These are phyloP conservation scores for Microcebus ravelobensis DNA, from an alignment of 2,113 vertebrate genomes.

Conservation along the genomic window DNA sequence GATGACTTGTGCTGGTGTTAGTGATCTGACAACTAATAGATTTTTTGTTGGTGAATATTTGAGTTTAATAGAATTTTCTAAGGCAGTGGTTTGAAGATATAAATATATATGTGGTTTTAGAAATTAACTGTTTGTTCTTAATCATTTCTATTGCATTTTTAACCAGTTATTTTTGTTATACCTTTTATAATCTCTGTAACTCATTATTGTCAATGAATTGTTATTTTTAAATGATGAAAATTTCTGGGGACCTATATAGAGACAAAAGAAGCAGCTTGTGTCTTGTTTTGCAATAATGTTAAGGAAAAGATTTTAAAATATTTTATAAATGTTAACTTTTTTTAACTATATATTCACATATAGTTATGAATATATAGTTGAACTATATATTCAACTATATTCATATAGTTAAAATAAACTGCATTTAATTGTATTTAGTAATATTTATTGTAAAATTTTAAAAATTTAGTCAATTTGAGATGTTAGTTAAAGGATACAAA, in stretches of 20 bases:
- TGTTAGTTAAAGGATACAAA: background rate
- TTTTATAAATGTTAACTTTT: background rate
- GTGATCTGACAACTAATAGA: background rate
- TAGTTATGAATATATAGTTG: too few relatives aligned
- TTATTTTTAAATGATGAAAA: background rate
- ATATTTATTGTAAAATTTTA: background rate
- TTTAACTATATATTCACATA: background rate
- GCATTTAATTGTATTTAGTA: background rate
- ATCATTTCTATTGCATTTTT: background rate
- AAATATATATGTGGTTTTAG: slow-evolving; percentile 14
- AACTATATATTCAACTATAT: too few relatives aligned
- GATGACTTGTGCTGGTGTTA: background rate
- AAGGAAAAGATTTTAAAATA: background rate
- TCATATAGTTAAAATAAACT: too few relatives aligned
- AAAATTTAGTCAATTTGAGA: background rate
- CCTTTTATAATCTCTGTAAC: slow-evolving; percentile 4
- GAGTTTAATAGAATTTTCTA: background rate
- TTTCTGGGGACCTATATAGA: background rate
- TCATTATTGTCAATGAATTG: background rate
- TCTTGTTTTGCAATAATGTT: slow-evolving; percentile 8
- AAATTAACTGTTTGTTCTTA: slow-evolving; percentile 41
- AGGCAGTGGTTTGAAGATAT: background rate
- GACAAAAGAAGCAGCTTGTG: background rate
- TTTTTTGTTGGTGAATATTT: background rate
- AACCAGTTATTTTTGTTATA: background rate